Evolutionary conservation across 2,113 vertebrate genomes (phyloP).

Genomic region (Xenopus laevis): DNA sequence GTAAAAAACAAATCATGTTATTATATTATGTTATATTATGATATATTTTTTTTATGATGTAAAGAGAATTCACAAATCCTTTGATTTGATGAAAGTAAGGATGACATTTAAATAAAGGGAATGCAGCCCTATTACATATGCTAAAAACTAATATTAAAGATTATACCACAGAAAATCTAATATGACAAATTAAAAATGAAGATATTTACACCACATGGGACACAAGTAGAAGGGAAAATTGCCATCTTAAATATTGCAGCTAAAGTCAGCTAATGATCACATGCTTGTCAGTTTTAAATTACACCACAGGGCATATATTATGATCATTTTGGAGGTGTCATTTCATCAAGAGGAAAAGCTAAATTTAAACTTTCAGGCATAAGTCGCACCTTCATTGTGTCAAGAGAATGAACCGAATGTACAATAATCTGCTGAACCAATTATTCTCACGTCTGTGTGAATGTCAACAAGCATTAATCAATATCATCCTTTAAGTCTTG

Average conservation of each 20-base stretch:
- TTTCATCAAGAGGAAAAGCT: constrained; percentile 22
- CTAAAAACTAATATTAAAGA: too few species aligned
- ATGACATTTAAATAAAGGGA: too few species aligned
- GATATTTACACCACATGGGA: too few species aligned
- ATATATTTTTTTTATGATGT: too few species aligned
- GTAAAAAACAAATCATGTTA: too few species aligned
- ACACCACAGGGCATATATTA: constrained; percentile 18
- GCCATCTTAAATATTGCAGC: background rate
- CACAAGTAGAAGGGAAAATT: too few species aligned
- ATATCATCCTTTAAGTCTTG: constrained; percentile 43
- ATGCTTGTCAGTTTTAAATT: constrained; percentile 30
- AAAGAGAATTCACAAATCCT: too few species aligned
- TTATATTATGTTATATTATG: too few species aligned
- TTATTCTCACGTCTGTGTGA: constrained; percentile 31
- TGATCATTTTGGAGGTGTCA: constrained; percentile 33
- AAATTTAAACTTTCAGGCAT: constrained; percentile 36
- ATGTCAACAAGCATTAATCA: constrained; percentile 42
- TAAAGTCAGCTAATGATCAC: constrained; percentile 23
- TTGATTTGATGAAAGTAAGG: too few species aligned
- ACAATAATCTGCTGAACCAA: constrained; percentile 32
- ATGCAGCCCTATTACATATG: too few species aligned
- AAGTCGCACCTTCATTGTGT: constrained; percentile 41
- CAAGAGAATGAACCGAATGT: constrained; percentile 20
- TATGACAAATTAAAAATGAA: too few species aligned
- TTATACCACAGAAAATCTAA: too few species aligned